These are phyloP conservation scores for Erinaceus europaeus DNA, from an alignment of 2,113 vertebrate genomes.

Conservation along the genomic window DNA sequence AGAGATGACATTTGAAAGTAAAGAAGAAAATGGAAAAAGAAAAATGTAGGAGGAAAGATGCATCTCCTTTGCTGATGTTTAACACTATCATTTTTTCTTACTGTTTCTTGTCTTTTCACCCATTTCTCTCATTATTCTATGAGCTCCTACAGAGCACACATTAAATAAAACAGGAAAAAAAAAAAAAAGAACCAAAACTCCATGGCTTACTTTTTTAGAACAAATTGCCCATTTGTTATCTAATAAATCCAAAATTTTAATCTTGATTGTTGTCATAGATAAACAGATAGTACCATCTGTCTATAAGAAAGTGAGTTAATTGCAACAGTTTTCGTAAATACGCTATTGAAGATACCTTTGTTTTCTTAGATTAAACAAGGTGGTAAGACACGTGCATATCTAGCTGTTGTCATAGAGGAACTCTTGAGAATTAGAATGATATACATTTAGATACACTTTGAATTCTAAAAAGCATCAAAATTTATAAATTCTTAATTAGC, in stretches of 20 bases:
- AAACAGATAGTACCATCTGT: slow-evolving; percentile 75
- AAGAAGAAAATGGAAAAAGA: slow-evolving; percentile 68
- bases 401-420: neutral
- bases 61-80: slow-evolving; percentile 75
- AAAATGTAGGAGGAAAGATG: slow-evolving; percentile 71
- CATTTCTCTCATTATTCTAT: slow-evolving; percentile 75
- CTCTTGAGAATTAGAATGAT: neutral
- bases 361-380: neutral
- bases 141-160: slow-evolving; percentile 53
- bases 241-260: slow-evolving; percentile 50
- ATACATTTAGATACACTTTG: neutral
- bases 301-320: slow-evolving; percentile 24
- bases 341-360: neutral
- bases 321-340: neutral
- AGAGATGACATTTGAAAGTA: slow-evolving; percentile 75
- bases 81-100: slow-evolving; percentile 80
- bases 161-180: slow-evolving; percentile 46
- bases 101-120: slow-evolving; percentile 82
- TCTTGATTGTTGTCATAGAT: slow-evolving; percentile 39
- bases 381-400: neutral
- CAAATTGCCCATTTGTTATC: slow-evolving; percentile 61
- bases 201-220: slow-evolving; percentile 74
- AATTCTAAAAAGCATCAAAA: neutral
- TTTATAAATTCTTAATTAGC: neutral
- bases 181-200: neutral